Conservation (phyloP, 2,797 vertebrate species). For the Bucorvus abyssinicus region DNA sequence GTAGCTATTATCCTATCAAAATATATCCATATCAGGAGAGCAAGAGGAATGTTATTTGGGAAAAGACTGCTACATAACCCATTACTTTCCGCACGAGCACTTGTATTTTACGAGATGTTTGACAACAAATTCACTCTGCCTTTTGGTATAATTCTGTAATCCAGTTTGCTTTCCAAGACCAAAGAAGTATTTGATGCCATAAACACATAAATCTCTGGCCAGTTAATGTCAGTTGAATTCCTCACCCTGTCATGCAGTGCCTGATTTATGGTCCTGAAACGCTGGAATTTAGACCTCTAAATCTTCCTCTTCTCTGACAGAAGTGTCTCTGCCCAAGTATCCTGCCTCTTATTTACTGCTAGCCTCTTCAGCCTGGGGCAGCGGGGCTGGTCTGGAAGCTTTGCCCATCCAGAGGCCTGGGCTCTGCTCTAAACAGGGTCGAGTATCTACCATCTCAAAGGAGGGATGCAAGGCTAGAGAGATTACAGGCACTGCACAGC, state of each 20-base stretch:
- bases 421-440: not conserved
- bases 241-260: not conserved
- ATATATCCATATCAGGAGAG: not conserved
- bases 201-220: slow-evolving; percentile 17
- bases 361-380: not conserved
- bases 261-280: not conserved
- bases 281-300: not conserved
- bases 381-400: not conserved
- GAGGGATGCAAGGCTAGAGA: not conserved
- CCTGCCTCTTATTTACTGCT: not conserved
- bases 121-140: not conserved
- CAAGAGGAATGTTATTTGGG: not conserved
- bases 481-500: not conserved
- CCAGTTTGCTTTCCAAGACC: slow-evolving; percentile 11
- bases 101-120: not conserved
- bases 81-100: not conserved
- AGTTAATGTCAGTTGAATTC: slow-evolving; percentile 2
- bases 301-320: not conserved
- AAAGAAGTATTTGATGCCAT: not conserved
- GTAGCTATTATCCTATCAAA: not conserved
- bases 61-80: not conserved
- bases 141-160: not conserved
- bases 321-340: not conserved
- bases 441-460: not conserved
- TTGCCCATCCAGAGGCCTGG: not conserved